Evolutionary conservation across 2,888 invertebrate species (phyloP).

Genomic region (Noctuana brunneofusca): DNA sequence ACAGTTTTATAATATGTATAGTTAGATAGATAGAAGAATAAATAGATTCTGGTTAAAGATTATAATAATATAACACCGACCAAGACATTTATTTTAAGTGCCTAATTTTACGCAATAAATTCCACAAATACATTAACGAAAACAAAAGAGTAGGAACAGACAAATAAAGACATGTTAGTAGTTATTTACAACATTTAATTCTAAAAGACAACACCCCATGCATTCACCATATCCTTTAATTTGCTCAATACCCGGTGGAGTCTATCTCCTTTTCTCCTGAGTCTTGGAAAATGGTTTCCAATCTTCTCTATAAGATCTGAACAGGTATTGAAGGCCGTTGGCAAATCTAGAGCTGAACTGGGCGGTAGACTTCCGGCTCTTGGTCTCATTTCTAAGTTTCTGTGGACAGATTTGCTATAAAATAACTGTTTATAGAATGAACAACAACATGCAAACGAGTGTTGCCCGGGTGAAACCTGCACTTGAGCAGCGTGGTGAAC

Average conservation of each 20-base stretch:
- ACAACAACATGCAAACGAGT: too few species aligned
- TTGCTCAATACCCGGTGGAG: constrained; percentile 82
- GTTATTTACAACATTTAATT: constrained; percentile 33
- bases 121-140: too few species aligned
- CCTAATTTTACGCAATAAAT: background rate
- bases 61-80: background rate
- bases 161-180: constrained; percentile 9
- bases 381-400: constrained; percentile 56
- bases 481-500: too few species aligned
- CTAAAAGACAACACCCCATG: constrained; percentile 38
- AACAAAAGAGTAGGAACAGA: background rate
- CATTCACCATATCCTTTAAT: constrained; percentile 31
- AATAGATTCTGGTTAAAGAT: background rate
- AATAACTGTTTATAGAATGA: background rate
- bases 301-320: constrained; percentile 77
- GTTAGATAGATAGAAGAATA: too few species aligned
- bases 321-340: constrained; percentile 46
- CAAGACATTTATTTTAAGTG: background rate
- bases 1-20: too few species aligned
- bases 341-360: constrained; percentile 48
- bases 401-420: constrained; percentile 40
- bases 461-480: too few species aligned
- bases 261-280: constrained; percentile 82
- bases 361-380: constrained; percentile 72
- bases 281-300: constrained; percentile 70